Evolutionary conservation across 1,140 invertebrate genomes (phyloP), one percentile per base, ranked within the genome.

Genomic region (Zaprionus ornatus): DNA sequence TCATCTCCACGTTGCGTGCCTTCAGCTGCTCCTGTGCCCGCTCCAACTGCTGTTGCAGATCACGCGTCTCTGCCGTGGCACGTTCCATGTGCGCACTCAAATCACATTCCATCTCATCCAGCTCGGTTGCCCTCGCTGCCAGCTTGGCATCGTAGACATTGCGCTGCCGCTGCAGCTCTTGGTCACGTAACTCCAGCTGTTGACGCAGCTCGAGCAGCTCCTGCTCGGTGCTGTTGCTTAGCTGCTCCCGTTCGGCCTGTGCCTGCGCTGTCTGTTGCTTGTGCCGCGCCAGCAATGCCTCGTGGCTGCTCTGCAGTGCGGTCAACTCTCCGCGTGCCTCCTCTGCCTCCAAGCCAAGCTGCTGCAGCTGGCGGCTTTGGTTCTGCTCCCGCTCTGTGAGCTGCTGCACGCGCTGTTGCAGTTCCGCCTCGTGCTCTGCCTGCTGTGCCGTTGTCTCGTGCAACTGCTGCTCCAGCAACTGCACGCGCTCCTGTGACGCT

Each of bases 31-130:
- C 93, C 57, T 94, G 81, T 0, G 94, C 77, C 79, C 93, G 92
- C 82, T 95, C 76, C 92, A 93, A 66, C 76, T 75, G 92, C 92
- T 95, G 92, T 91, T 73, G n/a, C 1, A 93, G 57, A 5, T 87
- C 79, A 50, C 94, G 93, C 7, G 92, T 93, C 85, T 95, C 94
- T 76, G 93, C 93, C 27, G 94, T 92, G 37, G 94, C 80, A 40
- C 94, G 93, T 80, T 95, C 93, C 63, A 95, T 93, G 88, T 95
- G 95, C n/a, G 91, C 92, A 73, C 94, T 95, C 64, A 95, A 93
- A 79, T 95, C 94, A 29, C 91, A 87, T 82, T 95, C 95, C 50
- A 95, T 85, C 75, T 94, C 94, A 74, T 95, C 95, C 48, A 95
- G 93, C 64, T 95, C 94, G 15, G 86, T 93, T 42, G 93, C 92